Percentiles rank a stretch among this genome's conserved stretches.
Evolutionary conservation across 2,797 vertebrate genomes (phyloP).

Genomic region (Phaenicophaeus curvirostris): DNA sequence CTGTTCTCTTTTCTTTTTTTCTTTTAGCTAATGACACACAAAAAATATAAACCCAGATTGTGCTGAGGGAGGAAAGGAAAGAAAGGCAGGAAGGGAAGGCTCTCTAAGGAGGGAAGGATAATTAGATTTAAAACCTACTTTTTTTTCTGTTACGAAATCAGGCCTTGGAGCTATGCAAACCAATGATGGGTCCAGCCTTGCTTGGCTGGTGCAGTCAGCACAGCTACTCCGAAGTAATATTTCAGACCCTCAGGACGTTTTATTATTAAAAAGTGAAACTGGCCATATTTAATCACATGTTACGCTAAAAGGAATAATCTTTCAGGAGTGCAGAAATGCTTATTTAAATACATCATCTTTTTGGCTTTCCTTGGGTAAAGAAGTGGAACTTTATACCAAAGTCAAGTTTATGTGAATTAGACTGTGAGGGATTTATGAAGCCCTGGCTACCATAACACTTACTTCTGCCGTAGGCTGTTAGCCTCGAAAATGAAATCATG

Average conservation of each 20-base stretch:
- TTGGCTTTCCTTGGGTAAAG: not conserved
- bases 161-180: not conserved
- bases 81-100: not conserved
- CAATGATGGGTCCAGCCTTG: not conserved
- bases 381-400: not conserved
- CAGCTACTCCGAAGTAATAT: not conserved
- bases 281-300: not conserved
- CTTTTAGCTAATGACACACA: not conserved
- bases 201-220: not conserved
- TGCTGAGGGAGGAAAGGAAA: not conserved
- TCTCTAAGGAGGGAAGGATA: not conserved
- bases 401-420: not conserved
- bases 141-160: not conserved
- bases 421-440: not conserved
- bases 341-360: not conserved
- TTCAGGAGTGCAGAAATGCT: not conserved
- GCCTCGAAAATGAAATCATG: not conserved
- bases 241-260: not conserved
- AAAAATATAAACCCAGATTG: not conserved
- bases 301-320: not conserved
- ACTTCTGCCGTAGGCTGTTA: not conserved
- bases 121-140: not conserved
- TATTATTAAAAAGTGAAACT: not conserved
- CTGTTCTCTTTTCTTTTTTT: not conserved
- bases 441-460: not conserved